These are phyloP conservation scores for Cheilosia vulpina DNA, from an alignment of 2,888 invertebrate genomes.

Conservation along the genomic window DNA sequence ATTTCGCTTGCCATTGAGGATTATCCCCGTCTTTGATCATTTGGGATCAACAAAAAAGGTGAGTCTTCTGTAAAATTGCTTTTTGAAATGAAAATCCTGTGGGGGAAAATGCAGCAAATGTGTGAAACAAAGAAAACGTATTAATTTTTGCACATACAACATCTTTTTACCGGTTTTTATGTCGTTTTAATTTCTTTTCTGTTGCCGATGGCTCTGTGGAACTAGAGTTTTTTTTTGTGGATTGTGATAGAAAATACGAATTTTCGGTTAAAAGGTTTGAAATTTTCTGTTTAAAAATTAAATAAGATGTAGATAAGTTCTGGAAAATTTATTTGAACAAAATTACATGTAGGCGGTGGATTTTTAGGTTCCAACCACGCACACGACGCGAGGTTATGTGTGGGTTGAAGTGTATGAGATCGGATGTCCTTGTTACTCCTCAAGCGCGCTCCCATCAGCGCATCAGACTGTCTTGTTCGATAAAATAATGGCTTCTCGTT, in stretches of 20 bases:
- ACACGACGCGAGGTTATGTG: constrained; percentile 18
- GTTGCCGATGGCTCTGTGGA: constrained; percentile 3
- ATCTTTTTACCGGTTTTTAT: constrained; percentile 65
- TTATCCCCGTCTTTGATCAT: constrained; percentile 60
- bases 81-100: constrained; percentile 4
- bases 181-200: constrained; percentile 11
- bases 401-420: constrained; percentile 24
- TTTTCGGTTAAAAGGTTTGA: constrained; percentile 6
- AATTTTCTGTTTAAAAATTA: constrained; percentile 7
- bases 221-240: constrained; percentile 6
- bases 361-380: constrained; percentile 18
- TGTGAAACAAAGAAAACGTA: constrained; percentile 48
- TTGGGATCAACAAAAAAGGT: constrained; percentile 66
- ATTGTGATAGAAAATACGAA: background rate
- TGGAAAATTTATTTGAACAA: constrained; percentile 3
- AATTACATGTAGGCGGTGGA: constrained; percentile 43
- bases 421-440: constrained; percentile 67
- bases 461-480: constrained; percentile 49
- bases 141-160: constrained; percentile 10
- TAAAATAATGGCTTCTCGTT: constrained; percentile 63
- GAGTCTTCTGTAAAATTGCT: constrained; percentile 10
- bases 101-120: background rate
- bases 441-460: constrained; percentile 1
- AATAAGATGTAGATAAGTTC: background rate
- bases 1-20: constrained; percentile 55